Conservation (phyloP, 2,888 invertebrate species). For the Drosophila nr. perissopoda region DNA sequence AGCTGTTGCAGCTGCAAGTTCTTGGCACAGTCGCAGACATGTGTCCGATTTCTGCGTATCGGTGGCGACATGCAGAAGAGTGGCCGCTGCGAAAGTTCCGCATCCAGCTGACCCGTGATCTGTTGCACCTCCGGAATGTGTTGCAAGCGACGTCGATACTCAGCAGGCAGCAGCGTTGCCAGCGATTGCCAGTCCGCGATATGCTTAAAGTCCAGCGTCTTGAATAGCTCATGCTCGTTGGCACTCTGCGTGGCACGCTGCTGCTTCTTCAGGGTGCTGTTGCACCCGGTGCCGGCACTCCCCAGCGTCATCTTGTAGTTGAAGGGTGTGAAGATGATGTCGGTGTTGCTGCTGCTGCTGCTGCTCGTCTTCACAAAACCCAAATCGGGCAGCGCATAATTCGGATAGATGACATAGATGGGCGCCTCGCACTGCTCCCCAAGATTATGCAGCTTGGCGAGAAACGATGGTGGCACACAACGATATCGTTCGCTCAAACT, state of each 20-base stretch:
- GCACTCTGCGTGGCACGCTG: conserved; percentile 81
- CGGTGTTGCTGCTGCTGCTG: conserved; percentile 87
- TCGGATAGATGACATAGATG: conserved; percentile 95
- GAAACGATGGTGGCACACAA: conserved; percentile 89
- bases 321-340: conserved; percentile 89
- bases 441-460: conserved; percentile 88
- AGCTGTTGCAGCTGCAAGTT: conserved; percentile 74
- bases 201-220: conserved; percentile 92
- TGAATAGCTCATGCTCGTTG: conserved; percentile 93
- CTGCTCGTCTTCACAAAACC: conserved; percentile 89
- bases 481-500: conserved; percentile 86
- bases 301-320: conserved; percentile 87
- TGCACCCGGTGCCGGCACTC: conserved; percentile 42
- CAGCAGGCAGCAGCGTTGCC: conserved; percentile 93
- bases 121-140: conserved; percentile 90
- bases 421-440: conserved; percentile 89
- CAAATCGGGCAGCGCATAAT: conserved; percentile 94
- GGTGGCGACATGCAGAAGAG: conserved; percentile 87
- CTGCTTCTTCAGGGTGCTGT: conserved; percentile 64
- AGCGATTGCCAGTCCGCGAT: conserved; percentile 97
- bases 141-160: conserved; percentile 92
- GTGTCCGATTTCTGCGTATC: conserved; percentile 87
- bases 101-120: conserved; percentile 84
- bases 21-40: conserved; percentile 84
- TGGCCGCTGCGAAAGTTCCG: conserved; percentile 86